phyloP scores from a whole-genome alignment of 92 coral and sea anemone species.

The Bergia puertoricense region DNA sequence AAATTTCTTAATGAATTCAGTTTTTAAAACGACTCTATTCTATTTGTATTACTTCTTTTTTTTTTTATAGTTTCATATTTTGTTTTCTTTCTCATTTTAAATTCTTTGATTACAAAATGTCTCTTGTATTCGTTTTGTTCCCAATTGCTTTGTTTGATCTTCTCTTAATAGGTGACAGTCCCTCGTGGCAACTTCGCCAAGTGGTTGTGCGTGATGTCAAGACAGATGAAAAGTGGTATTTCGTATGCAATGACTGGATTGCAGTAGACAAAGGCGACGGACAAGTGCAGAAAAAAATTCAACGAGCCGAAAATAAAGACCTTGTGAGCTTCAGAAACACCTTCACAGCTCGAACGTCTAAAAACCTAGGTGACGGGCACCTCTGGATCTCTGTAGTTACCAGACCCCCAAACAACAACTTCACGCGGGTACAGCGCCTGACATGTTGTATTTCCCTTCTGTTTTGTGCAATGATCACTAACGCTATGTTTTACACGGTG shows the following conservation, averaged over 20 bases:
- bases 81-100: too few relatives aligned
- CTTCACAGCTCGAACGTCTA: constrained; percentile 69
- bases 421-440: constrained; percentile 74
- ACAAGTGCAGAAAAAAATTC: constrained; percentile 57
- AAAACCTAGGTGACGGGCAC: constrained; percentile 75
- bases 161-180: constrained; percentile 56
- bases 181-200: constrained; percentile 75
- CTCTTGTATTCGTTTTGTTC: neutral
- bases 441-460: constrained; percentile 59
- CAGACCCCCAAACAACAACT: constrained; percentile 70
- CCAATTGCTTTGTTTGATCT: neutral
- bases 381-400: constrained; percentile 81
- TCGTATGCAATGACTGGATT: constrained; percentile 79
- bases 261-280: constrained; percentile 90
- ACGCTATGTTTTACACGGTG: constrained; percentile 61
- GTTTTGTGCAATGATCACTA: constrained; percentile 59
- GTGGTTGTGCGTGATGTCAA: constrained; percentile 68
- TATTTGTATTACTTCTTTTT: neutral
- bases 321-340: constrained; percentile 69
- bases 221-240: constrained; percentile 67
- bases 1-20: too few relatives aligned
- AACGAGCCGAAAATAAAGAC: constrained; percentile 61
- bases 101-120: neutral
- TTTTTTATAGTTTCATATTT: too few relatives aligned
- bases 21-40: too few relatives aligned